A percentile compares a stretch with the other conserved stretches of the same genome.
phyloP scores from a whole-genome alignment of 1,140 invertebrate species.

The Drosophila kikkawai region DNA sequence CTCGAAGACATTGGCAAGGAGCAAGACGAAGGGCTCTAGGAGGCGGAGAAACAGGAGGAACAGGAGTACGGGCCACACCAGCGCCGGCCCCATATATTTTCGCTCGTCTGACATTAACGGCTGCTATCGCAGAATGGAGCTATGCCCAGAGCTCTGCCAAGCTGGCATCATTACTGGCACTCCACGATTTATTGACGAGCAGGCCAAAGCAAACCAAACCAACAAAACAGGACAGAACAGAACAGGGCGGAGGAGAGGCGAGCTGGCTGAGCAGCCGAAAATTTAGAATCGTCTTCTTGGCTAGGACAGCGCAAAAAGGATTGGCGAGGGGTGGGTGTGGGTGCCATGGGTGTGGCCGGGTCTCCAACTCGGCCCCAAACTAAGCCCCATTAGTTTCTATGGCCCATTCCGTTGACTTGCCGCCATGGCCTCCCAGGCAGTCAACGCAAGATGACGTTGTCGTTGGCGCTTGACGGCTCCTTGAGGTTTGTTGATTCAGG shows the following conservation, averaged over 20 bases:
- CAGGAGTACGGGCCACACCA: not conserved
- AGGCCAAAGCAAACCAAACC: slow-evolving; percentile 49
- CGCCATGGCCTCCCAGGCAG: slow-evolving; percentile 45
- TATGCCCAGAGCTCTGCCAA: slow-evolving; percentile 62
- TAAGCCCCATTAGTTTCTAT: slow-evolving; percentile 74
- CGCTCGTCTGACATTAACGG: slow-evolving; percentile 84
- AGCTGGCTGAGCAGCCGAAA: slow-evolving; percentile 55
- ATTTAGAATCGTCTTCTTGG: slow-evolving; percentile 80
- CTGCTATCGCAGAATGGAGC: slow-evolving; percentile 78
- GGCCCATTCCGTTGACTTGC: slow-evolving; percentile 69
- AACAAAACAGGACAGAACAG: slow-evolving; percentile 38
- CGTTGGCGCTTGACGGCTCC: slow-evolving; percentile 39
- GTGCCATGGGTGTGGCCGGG: slow-evolving; percentile 52
- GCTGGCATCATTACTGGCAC: slow-evolving; percentile 81
- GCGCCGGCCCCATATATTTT: slow-evolving; percentile 76
- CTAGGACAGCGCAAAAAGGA: slow-evolving; percentile 68
- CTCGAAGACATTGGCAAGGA: slow-evolving; percentile 59
- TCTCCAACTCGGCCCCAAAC: slow-evolving; percentile 21
- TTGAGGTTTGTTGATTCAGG: slow-evolving; percentile 55
- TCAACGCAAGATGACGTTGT: slow-evolving; percentile 62
- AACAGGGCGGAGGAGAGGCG: slow-evolving; percentile 1
- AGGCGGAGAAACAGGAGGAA: slow-evolving; percentile 1
- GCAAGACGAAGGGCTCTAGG: not conserved
- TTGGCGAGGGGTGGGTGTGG: slow-evolving; percentile 47
- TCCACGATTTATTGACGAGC: slow-evolving; percentile 81